Percentiles rank a stretch among this genome's conserved stretches.
phyloP scores from a whole-genome alignment of 2,888 invertebrate genomes.

The Acrocyrtus sp. region DNA sequence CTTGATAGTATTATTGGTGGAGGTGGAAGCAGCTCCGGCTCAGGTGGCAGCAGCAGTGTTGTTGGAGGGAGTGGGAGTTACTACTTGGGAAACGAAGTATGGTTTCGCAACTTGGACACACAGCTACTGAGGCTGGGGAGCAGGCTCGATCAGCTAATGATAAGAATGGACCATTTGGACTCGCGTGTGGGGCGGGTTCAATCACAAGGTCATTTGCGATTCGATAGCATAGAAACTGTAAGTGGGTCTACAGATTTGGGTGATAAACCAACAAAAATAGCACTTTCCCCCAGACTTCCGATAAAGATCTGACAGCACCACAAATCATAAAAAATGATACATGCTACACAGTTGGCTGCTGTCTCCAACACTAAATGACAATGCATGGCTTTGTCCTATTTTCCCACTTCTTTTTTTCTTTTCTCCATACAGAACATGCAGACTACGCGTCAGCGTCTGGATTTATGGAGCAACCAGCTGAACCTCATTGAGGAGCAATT shows the following conservation, averaged over 20 bases:
- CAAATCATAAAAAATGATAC: too few relatives aligned
- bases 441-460: conserved; percentile 57
- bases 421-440: conserved; percentile 50
- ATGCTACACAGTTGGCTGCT: too few relatives aligned
- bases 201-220: conserved; percentile 61
- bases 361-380: too few relatives aligned
- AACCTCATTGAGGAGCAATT: conserved; percentile 60
- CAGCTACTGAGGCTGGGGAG: conserved; percentile 65
- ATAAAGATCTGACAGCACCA: too few relatives aligned
- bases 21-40: background rate
- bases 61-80: background rate
- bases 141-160: conserved; percentile 66
- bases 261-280: too few relatives aligned
- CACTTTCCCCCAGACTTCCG: too few relatives aligned
- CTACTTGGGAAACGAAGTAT: conserved; percentile 19
- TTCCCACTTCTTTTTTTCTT: too few relatives aligned
- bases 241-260: too few relatives aligned
- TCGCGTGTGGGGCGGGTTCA: conserved; percentile 67
- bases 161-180: conserved; percentile 68
- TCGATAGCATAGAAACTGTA: conserved; percentile 61
- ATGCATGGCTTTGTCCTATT: too few relatives aligned
- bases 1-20: background rate
- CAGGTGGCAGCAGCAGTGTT: background rate
- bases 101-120: conserved; percentile 52
- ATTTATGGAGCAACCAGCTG: conserved; percentile 58